Evolutionary conservation across 2,888 invertebrate species (phyloP).

Genomic region (Protonemura montana): DNA sequence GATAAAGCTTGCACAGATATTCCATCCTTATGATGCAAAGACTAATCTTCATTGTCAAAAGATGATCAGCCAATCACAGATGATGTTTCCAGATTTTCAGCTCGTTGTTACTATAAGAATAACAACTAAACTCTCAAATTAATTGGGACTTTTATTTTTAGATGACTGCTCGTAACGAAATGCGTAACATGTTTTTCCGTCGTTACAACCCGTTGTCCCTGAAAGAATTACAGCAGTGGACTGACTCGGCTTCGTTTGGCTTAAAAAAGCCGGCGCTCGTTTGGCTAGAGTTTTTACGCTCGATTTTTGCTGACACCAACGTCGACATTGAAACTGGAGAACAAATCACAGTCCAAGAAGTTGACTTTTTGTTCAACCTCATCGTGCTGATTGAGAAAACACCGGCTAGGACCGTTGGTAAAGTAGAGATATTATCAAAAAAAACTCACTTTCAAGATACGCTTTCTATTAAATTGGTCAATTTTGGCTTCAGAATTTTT

Average conservation of each 20-base stretch:
- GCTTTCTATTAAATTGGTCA: no score
- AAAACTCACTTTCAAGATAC: no score
- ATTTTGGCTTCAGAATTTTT: no score
- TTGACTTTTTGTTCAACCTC: constrained; percentile 70
- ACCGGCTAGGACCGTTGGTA: constrained; percentile 66
- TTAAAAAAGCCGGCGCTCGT: constrained; percentile 61
- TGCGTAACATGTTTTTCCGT: constrained; percentile 54
- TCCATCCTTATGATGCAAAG: no score
- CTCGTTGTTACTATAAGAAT: no score
- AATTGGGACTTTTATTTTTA: constrained; percentile 36
- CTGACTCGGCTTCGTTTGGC: constrained; percentile 51
- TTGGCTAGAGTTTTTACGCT: constrained; percentile 68
- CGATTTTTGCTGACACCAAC: constrained; percentile 67
- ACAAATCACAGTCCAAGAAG: constrained; percentile 71
- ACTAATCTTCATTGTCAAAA: no score
- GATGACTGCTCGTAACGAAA: constrained; percentile 52
- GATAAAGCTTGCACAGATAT: no score
- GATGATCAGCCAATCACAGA: no score
- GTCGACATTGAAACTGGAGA: constrained; percentile 64
- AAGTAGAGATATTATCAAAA: no score
- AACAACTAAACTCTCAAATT: no score
- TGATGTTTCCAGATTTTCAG: no score
- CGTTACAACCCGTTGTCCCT: constrained; percentile 56
- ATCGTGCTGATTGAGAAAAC: constrained; percentile 64
- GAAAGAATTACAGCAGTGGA: constrained; percentile 54